Percentiles rank a stretch among this genome's conserved stretches.
Evolutionary conservation across 2,888 invertebrate genomes (phyloP).

Genomic region (Marasmarcha lunaedactyla): DNA sequence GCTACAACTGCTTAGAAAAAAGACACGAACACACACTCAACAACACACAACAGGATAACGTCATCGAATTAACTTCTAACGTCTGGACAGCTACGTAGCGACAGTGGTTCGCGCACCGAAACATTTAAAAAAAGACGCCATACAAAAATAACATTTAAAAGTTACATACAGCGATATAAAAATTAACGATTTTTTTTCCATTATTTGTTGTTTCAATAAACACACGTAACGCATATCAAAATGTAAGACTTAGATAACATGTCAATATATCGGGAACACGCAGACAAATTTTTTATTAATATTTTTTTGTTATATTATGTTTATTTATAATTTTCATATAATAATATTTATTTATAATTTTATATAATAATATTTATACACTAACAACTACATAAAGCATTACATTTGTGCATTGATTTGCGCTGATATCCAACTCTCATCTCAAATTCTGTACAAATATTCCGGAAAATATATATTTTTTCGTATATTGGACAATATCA

Average conservation of each 20-base stretch:
- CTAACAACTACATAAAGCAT: slow-evolving; percentile 61
- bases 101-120: not conserved
- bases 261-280: slow-evolving; percentile 34
- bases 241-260: slow-evolving; percentile 23
- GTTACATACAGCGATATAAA: slow-evolving; percentile 1
- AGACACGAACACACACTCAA: no score
- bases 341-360: slow-evolving; percentile 23
- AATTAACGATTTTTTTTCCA: not conserved
- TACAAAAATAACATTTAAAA: slow-evolving; percentile 6
- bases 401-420: slow-evolving; percentile 42
- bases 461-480: slow-evolving; percentile 3
- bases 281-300: slow-evolving; percentile 16
- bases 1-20: no score
- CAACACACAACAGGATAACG: no score
- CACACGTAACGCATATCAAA: slow-evolving; percentile 9
- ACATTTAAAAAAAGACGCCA: slow-evolving; percentile 5
- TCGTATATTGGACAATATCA: no score
- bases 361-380: slow-evolving; percentile 29
- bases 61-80: no score
- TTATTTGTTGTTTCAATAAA: not conserved
- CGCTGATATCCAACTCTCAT: slow-evolving; percentile 14
- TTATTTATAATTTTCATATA: slow-evolving; percentile 31
- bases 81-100: no score
- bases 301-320: slow-evolving; percentile 3
- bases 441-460: slow-evolving; percentile 7